Evolutionary conservation across 2,797 vertebrate species (phyloP).

Genomic region (Kryptolebias ocellatus): DNA sequence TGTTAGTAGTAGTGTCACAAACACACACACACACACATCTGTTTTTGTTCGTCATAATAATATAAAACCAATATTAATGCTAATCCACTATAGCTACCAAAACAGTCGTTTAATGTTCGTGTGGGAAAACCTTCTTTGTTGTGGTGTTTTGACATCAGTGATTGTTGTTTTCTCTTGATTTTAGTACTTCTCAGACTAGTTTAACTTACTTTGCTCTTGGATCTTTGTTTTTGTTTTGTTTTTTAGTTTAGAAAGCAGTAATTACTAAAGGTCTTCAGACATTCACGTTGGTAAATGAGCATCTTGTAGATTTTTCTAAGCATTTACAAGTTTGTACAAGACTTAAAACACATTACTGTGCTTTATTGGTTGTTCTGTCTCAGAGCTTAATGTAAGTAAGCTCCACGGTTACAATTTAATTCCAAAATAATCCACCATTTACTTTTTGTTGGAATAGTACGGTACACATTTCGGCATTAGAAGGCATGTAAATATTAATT

Average conservation of each 20-base stretch:
- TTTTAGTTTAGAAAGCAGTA: no score
- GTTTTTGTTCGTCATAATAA: not conserved
- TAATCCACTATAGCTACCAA: not conserved
- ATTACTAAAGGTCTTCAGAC: no score
- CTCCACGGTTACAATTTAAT: not conserved
- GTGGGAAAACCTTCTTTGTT: not conserved
- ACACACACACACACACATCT: not conserved
- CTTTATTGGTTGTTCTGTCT: not conserved
- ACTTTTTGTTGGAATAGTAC: accelerated
- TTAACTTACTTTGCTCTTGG: no score
- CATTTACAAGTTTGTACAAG: conserved; percentile 4
- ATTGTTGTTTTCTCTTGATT: not conserved
- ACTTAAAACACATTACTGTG: not conserved
- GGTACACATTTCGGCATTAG: not conserved
- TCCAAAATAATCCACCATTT: not conserved
- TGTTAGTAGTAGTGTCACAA: no score
- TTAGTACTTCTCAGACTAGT: no score
- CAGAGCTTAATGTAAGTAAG: not conserved
- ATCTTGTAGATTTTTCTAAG: conserved; percentile 17
- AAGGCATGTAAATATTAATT: no score
- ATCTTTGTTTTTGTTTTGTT: no score
- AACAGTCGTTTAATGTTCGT: not conserved
- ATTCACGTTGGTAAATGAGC: not conserved
- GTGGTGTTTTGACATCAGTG: not conserved
- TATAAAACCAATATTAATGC: not conserved